These are phyloP conservation scores for Drosophila nebulosa DNA, from an alignment of 1,140 invertebrate species.

Conservation along the genomic window DNA sequence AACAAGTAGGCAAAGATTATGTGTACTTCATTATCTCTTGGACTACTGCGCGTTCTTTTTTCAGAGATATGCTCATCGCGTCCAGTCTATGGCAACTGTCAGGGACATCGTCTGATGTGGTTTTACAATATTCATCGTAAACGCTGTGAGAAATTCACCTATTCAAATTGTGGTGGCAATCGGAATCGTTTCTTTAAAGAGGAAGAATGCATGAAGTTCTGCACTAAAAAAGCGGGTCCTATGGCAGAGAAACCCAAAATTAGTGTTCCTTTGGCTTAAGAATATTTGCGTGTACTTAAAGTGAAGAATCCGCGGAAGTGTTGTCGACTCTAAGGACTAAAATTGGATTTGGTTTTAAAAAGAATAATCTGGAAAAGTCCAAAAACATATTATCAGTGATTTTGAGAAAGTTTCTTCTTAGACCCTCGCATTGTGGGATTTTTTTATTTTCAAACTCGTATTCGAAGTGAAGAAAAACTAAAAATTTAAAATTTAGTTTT, in stretches of 20 bases:
- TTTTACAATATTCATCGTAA: not conserved
- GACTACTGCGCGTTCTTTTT: not conserved
- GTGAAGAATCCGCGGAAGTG: no score
- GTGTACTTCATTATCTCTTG: not conserved
- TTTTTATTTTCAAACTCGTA: no score
- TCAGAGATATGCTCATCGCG: not conserved
- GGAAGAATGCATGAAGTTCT: constrained; percentile 9
- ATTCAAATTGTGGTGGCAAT: constrained; percentile 35
- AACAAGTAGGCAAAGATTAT: not conserved
- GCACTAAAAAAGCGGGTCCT: not conserved
- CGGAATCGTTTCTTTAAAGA: constrained; percentile 16
- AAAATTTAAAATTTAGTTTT: no score
- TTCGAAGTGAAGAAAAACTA: no score
- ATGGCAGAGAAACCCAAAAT: not conserved
- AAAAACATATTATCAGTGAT: no score
- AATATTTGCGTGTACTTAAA: no score
- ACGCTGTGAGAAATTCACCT: constrained; percentile 3
- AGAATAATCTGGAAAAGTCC: no score
- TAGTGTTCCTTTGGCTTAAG: no score
- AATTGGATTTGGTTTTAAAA: no score
- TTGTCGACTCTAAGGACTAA: no score
- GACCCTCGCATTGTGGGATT: no score
- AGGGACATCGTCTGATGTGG: constrained; percentile 12
- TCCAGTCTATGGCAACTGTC: constrained; percentile 18
- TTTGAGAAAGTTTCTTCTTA: no score